Percentiles rank a stretch among this genome's conserved stretches.
Evolutionary conservation across 2,888 invertebrate species (phyloP).

Genomic region (Cynaeus angustus): DNA sequence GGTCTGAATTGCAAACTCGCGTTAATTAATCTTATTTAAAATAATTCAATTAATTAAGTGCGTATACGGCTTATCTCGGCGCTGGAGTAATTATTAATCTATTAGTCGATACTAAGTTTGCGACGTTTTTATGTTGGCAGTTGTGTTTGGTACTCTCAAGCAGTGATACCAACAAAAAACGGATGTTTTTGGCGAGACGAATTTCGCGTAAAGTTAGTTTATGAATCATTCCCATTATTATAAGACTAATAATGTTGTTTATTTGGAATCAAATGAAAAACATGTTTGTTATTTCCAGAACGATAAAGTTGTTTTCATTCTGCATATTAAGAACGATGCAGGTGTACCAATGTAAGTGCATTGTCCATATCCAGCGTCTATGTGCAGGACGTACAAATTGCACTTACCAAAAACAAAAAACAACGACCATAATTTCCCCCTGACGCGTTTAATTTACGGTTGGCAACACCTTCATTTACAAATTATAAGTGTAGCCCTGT

Average conservation of each 20-base stretch:
- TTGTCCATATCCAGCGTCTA: conserved; percentile 3
- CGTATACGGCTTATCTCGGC: conserved; percentile 22
- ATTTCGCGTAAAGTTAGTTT: not conserved
- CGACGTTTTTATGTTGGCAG: not conserved
- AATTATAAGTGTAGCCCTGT: conserved; percentile 17
- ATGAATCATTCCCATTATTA: conserved; percentile 14
- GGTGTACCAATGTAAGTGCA: conserved; percentile 33
- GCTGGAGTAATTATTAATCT: conserved; percentile 13
- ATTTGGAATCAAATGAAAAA: conserved; percentile 24
- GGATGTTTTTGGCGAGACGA: conserved; percentile 2
- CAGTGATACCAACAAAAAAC: not conserved
- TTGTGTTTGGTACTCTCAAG: not conserved
- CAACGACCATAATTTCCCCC: not conserved
- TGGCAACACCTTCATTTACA: conserved; percentile 35
- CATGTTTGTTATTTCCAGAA: conserved; percentile 15
- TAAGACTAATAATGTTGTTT: conserved; percentile 13
- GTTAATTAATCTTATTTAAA: conserved; percentile 41
- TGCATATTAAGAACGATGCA: conserved; percentile 12
- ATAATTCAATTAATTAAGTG: conserved; percentile 34
- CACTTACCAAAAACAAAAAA: conserved; percentile 20
- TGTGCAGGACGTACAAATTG: conserved; percentile 23
- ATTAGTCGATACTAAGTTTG: not conserved
- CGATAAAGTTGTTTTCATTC: conserved; percentile 18
- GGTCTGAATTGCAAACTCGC: conserved; percentile 24
- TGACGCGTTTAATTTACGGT: conserved; percentile 27